Percentiles rank a stretch among this genome's conserved stretches.
Conservation (phyloP, 2,113 vertebrate species). For the Sula dactylatra region DNA sequence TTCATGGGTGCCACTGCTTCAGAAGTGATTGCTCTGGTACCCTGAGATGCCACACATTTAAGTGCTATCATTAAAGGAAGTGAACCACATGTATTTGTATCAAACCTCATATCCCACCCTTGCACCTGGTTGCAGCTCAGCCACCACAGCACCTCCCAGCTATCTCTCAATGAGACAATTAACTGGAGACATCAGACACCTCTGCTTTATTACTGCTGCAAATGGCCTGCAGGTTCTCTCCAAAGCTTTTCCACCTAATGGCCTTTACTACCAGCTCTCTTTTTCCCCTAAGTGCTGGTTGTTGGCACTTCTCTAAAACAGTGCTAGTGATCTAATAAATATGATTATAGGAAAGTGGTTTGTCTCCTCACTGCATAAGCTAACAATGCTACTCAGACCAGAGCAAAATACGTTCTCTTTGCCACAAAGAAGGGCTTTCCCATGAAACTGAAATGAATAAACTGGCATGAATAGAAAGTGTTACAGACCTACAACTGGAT, state of each 20-base stretch:
- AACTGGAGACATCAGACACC: background rate
- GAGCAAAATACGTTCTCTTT: background rate
- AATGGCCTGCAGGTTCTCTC: background rate
- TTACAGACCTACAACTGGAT: background rate
- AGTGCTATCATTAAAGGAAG: background rate
- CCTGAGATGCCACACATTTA: background rate
- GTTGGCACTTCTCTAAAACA: background rate
- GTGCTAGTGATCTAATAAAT: background rate
- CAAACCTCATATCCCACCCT: accelerated
- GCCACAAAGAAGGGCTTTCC: background rate
- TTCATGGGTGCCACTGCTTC: background rate
- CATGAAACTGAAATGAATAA: background rate
- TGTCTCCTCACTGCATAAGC: background rate
- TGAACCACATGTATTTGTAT: accelerated
- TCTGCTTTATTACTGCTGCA: constrained; percentile 37
- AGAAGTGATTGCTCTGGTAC: background rate
- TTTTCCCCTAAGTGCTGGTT: background rate
- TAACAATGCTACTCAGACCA: background rate
- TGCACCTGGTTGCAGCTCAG: background rate
- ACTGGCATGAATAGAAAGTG: background rate
- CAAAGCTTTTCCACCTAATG: background rate
- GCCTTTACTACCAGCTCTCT: background rate
- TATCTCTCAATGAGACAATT: constrained; percentile 31
- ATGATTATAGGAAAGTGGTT: background rate
- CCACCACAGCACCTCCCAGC: background rate